These are phyloP conservation scores for Vanessa cardui DNA, from an alignment of 2,888 invertebrate genomes.

Conservation along the genomic window DNA sequence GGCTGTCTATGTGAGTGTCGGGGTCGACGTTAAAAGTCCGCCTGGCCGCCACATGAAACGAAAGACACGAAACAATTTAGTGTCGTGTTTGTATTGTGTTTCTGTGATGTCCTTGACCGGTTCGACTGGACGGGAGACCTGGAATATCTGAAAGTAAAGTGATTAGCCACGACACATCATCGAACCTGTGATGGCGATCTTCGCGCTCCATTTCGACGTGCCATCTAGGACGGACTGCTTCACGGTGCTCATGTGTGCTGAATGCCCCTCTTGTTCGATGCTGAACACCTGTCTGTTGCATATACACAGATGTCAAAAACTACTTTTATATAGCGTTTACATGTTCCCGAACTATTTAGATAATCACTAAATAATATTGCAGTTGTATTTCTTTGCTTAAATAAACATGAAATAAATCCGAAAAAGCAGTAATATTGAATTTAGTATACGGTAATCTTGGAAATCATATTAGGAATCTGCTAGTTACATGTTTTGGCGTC, in stretches of 20 bases:
- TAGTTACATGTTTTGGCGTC: too few relatives aligned
- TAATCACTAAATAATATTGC: too few relatives aligned
- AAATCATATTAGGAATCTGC: too few relatives aligned
- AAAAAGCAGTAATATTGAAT: too few relatives aligned
- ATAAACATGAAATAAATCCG: too few relatives aligned
- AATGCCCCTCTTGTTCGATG: conserved; percentile 96
- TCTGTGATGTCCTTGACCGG: conserved; percentile 40
- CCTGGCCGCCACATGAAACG: conserved; percentile 86
- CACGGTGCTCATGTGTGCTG: conserved; percentile 98
- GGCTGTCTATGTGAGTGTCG: conserved; percentile 98
- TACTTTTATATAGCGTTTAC: conserved; percentile 3
- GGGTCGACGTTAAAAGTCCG: conserved; percentile 98
- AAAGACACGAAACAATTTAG: conserved; percentile 75
- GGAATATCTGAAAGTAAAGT: conserved; percentile 36
- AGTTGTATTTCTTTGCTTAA: too few relatives aligned
- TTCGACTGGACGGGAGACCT: conserved; percentile 43
- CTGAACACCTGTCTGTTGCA: conserved; percentile 95
- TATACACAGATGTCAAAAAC: conserved; percentile 54
- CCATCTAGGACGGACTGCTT: conserved; percentile 99
- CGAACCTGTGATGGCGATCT: conserved; percentile 99
- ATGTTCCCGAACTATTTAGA: too few relatives aligned
- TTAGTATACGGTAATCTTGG: too few relatives aligned
- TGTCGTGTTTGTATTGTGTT: conserved; percentile 65
- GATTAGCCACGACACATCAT: conserved; percentile 66
- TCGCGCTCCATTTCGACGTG: conserved; percentile 99